Base-by-base conservation (phyloP, 2,113 vertebrate genomes). In the Fregetta grallaria region DNA sequence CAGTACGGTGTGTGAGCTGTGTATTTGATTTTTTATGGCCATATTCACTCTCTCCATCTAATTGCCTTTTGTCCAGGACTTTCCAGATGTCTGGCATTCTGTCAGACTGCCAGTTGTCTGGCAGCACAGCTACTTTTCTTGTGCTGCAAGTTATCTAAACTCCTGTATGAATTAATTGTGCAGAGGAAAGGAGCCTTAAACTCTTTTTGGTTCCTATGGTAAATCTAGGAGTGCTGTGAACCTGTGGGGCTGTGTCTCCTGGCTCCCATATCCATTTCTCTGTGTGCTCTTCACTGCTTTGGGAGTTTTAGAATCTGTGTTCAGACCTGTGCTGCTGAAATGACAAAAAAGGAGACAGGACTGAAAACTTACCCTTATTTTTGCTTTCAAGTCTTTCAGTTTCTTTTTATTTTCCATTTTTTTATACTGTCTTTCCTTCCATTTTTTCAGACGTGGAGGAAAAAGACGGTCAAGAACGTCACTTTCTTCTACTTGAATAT, bases 401-500 rank as follows among this genome's bases (percentile, higher is more conserved):
- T 98, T 95, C 40, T 95, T 97, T 78, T 97, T 97, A 63, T 97
- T 98, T 94, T 98, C 97, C 61, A 71, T 88, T 76, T 94, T 98
- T 70, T 79, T 97, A 34, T 26, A 56, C 30, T 58, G 94, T 73
- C 82, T 98, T 15, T 98, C 91, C 80, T 94, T 98, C 99, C 99
- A 99, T 42, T 98, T 98, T 58, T 96, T 55, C 44, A 99, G 88
- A 78, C 94, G 94, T 27, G 84, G 76, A 38, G 99, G 98, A 95
- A 99, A 96, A 73, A 99, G 97, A 22, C 99, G 98, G 29, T 96
- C 94, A 95, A 98, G 95, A 87, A 99, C 44, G 6, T 99, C 98
- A 21, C 86, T 93, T 62, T 98, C 97, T 10, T 99, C 98, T 78
- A 98, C 97, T 72, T 97, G 93, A 96, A 99, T 97, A 72, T 97